Evolutionary conservation across 2,888 invertebrate genomes (phyloP).

Genomic region (Aleiodes testaceus): DNA sequence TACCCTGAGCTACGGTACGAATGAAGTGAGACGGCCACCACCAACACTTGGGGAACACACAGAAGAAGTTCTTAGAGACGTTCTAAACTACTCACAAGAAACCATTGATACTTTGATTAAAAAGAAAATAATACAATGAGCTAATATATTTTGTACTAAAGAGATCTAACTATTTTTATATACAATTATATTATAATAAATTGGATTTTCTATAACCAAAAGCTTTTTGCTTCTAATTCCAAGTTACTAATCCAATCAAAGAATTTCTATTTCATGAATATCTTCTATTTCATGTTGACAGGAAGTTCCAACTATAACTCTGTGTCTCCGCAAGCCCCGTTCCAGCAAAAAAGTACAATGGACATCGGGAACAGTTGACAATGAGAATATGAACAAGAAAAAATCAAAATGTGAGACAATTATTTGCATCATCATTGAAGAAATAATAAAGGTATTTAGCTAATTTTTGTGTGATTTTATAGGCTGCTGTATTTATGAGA

Average conservation of each 20-base stretch:
- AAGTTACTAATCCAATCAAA: constrained; percentile 10
- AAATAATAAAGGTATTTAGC: background rate
- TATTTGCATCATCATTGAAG: constrained; percentile 14
- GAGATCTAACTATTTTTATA: constrained; percentile 42
- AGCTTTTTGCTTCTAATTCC: background rate
- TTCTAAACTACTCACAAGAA: constrained; percentile 79
- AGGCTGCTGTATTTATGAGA: constrained; percentile 97
- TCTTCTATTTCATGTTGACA: constrained; percentile 59
- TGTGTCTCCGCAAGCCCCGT: constrained; percentile 82
- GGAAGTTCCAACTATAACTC: constrained; percentile 77
- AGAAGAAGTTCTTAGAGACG: constrained; percentile 79
- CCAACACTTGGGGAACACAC: constrained; percentile 94
- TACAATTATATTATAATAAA: constrained; percentile 34
- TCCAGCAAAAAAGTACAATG: constrained; percentile 88
- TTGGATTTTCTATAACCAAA: background rate
- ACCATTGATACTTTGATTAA: constrained; percentile 75
- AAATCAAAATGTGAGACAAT: constrained; percentile 92
- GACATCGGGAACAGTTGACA: constrained; percentile 93
- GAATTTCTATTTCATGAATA: background rate
- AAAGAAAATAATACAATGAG: constrained; percentile 74
- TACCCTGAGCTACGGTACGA: constrained; percentile 82
- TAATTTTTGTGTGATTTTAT: constrained; percentile 43
- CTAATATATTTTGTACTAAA: constrained; percentile 16
- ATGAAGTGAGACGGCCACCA: constrained; percentile 83
- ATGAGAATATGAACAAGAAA: constrained; percentile 95